Conservation (phyloP, 2,113 vertebrate species). For the Leptobrachium ailaonicum region DNA sequence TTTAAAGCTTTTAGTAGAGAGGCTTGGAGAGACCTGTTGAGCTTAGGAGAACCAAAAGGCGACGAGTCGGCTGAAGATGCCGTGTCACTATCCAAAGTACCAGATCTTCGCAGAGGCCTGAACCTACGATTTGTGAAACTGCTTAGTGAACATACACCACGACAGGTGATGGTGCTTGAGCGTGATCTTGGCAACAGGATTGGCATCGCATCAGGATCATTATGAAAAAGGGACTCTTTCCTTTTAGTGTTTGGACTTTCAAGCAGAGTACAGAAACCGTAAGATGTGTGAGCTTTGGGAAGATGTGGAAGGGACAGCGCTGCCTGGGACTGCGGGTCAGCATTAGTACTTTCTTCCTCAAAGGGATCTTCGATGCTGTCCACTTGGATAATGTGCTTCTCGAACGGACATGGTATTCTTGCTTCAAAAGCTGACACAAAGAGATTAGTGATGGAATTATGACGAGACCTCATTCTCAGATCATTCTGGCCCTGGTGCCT, state of each 20-base stretch:
- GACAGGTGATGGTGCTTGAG: slow-evolving; percentile 56
- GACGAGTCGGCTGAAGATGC: slow-evolving; percentile 75
- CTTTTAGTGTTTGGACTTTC: slow-evolving; percentile 86
- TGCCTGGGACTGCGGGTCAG: slow-evolving; percentile 82
- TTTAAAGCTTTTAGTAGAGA: slow-evolving; percentile 73
- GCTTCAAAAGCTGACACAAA: slow-evolving; percentile 18
- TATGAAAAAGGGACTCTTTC: slow-evolving; percentile 83
- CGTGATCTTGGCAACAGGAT: slow-evolving; percentile 64
- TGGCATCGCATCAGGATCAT: slow-evolving; percentile 55
- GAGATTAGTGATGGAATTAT: slow-evolving; percentile 8
- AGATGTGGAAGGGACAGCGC: slow-evolving; percentile 82
- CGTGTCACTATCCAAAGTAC: slow-evolving; percentile 69
- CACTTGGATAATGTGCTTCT: slow-evolving; percentile 69
- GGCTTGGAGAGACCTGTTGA: slow-evolving; percentile 67
- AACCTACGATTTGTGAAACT: slow-evolving; percentile 6
- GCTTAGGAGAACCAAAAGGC: slow-evolving; percentile 71
- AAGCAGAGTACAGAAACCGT: slow-evolving; percentile 82
- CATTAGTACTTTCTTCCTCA: slow-evolving; percentile 76
- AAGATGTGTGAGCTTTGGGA: slow-evolving; percentile 77
- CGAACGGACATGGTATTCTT: neutral
- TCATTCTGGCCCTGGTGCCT: slow-evolving; percentile 20
- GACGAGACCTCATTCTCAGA: neutral
- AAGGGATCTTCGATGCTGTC: slow-evolving; percentile 70
- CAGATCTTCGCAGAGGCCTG: slow-evolving; percentile 59
- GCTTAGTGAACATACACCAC: slow-evolving; percentile 56